Conservation (phyloP, 1,140 invertebrate species). For the Drosophila repletoides region DNA sequence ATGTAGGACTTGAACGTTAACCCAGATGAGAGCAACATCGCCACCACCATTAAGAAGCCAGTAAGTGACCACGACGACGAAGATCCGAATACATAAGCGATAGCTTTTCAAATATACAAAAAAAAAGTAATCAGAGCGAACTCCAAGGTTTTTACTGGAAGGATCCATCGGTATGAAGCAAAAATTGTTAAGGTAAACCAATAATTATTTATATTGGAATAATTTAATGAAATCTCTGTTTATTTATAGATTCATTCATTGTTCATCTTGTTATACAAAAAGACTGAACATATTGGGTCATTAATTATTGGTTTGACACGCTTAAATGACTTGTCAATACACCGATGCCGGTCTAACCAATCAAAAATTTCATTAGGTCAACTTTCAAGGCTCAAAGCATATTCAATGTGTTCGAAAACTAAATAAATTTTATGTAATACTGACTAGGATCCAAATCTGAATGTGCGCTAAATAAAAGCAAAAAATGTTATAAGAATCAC, state of each 20-base stretch:
- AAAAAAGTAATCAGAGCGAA: neutral
- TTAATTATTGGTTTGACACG: constrained; percentile 23
- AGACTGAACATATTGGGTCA: constrained; percentile 39
- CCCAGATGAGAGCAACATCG: constrained; percentile 1
- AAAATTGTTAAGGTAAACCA: constrained; percentile 19
- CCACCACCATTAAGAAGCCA: neutral
- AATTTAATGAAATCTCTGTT: neutral
- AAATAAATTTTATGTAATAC: constrained; percentile 39
- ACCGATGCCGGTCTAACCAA: constrained; percentile 21
- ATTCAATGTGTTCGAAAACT: constrained; percentile 42
- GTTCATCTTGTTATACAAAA: constrained; percentile 30
- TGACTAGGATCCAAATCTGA: constrained; percentile 31
- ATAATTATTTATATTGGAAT: neutral
- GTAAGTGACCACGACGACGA: neutral
- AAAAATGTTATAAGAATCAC: too few species aligned
- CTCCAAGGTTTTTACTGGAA: neutral
- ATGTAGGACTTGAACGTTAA: constrained; percentile 43
- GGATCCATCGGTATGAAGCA: neutral
- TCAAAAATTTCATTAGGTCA: constrained; percentile 15
- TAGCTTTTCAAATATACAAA: neutral
- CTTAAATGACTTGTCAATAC: constrained; percentile 16
- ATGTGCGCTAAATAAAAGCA: constrained; percentile 28
- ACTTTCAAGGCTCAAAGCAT: constrained; percentile 31
- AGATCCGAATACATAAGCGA: neutral
- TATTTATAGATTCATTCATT: constrained; percentile 23